Evolutionary conservation across 2,888 invertebrate genomes (phyloP).

Genomic region (Metallyticus violacea): DNA sequence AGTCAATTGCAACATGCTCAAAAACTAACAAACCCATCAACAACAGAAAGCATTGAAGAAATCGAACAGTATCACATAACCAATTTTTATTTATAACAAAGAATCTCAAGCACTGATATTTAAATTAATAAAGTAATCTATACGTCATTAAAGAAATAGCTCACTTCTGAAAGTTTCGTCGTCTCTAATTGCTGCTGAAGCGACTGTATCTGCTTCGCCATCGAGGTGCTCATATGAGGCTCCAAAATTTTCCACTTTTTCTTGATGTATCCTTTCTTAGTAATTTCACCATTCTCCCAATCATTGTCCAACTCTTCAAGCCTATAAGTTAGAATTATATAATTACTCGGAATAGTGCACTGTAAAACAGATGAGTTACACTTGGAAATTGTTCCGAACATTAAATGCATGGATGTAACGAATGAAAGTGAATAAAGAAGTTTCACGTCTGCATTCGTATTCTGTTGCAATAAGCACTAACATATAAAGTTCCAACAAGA

Average conservation of each 20-base stretch:
- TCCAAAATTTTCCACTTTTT: conserved; percentile 38
- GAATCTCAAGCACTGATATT: too few species aligned
- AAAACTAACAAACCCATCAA: too few species aligned
- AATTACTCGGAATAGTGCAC: background rate
- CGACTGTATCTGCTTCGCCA: conserved; percentile 31
- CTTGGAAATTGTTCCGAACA: background rate
- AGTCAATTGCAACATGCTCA: too few species aligned
- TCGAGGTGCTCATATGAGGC: conserved; percentile 31
- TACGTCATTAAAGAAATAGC: background rate
- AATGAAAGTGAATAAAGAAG: too few species aligned
- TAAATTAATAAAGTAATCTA: background rate
- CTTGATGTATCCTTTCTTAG: conserved; percentile 38
- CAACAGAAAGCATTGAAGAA: too few species aligned
- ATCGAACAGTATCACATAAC: too few species aligned
- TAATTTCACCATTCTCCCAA: conserved; percentile 37
- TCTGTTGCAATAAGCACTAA: too few species aligned
- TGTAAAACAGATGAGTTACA: background rate
- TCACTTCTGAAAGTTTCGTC: conserved; percentile 36
- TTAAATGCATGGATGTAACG: background rate
- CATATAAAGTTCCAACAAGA: too few species aligned
- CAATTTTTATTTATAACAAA: too few species aligned
- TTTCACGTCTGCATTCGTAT: too few species aligned
- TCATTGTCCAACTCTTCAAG: conserved; percentile 36
- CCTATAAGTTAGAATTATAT: conserved; percentile 27
- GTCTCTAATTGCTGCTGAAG: conserved; percentile 34